Base-by-base conservation (phyloP, 2,888 invertebrate species). In the Minunthozetes semirufus region DNA sequence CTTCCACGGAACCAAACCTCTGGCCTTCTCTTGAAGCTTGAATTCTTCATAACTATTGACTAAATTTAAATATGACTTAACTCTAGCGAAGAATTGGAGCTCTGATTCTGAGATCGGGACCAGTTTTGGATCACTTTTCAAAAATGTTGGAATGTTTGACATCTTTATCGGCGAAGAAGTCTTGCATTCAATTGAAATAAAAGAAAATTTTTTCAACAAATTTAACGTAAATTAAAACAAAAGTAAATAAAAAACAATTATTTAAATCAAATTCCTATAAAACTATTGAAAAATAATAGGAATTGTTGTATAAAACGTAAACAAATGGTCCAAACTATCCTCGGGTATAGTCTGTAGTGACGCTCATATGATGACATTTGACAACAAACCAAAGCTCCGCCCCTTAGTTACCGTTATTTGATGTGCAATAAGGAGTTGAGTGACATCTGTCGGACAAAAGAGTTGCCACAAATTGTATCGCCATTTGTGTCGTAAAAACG, bases 1-100 rank as follows among this genome's bases (percentile, higher is more conserved):
- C 33, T 72, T 53, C 72, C 72, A 72, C 5, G 72, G 72, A 19
- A 72, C 25, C 56, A 72, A 19, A 38, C 6, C n/a, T 72, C 59
- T 53, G 59, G 42, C 72, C 42, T 22, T 25, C 22, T 70, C 70
- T 48, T 70, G 70, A 48, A 70, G 27, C 13, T 27, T 46, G n/a
- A 70, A 22, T 46, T 70, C 70, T 48, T 70, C 70, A 22, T 70
- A 70, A 48, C 13, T 46, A 17, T 46, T 70, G 8, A 70, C 70
- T 70, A 70, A 70, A 70, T 25, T 70, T 17, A 70, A 3, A 42
- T 70, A 70, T 6, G 70, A 48, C 70, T 70, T 70, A 15, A 70
- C 38, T 48, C 46, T 46, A 17, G 13, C 48, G 70, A 70, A 70
- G 70, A 70, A 70, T 27, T 70, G 48, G 9, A 46, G 22, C 48